Base-by-base conservation (phyloP, 1,140 invertebrate genomes). In the Calephelis virginiensis region DNA sequence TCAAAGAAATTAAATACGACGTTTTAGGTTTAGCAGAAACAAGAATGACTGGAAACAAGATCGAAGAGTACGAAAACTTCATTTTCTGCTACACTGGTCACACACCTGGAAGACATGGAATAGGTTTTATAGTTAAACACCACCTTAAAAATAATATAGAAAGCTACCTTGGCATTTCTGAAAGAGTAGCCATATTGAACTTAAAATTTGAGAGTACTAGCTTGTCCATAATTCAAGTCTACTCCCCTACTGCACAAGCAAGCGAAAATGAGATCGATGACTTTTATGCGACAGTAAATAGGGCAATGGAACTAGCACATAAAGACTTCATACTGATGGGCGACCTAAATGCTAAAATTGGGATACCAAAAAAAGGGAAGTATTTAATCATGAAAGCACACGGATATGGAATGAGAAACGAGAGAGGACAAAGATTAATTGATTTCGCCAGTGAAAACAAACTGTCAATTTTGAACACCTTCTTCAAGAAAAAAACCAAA, bases 331-430 rank as follows among this genome's bases (percentile, higher is more conserved):
- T 70, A 66, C 11, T 75, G 50, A 69, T 72, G 64, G 67, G 64
- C n/a, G 70, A 72, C 40, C 43, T 64, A 48, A 69, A 73, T n/a
- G 65, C 67, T 8, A 69, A 73, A 71, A 73, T 76, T 61, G 71
- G 73, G 8, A 63, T 46, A 61, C 53, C 61, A 53, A 66, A 63
- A 62, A 61, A 45, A 0, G 40, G 45, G 4, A n/a, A 61, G 13
- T 7, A 43, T 61, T 38, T 61, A 61, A 69, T 69, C 37, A 75
- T 71, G 67, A 68, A 68, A 70, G 17, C 49, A 62, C 50, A 71
- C 38, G 68, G 68, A 28, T 74, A 71, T 63, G 71, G 69, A 28
- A 61, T 10, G 13, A 71, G 69, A 70, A 77, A 73, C 40, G 61
- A 68, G 13, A 72, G 64, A 63, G 74, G 74, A 8, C 56, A 70